Evolutionary conservation across 2,113 vertebrate species (phyloP).

Genomic region (Semicossyphus pulcher): DNA sequence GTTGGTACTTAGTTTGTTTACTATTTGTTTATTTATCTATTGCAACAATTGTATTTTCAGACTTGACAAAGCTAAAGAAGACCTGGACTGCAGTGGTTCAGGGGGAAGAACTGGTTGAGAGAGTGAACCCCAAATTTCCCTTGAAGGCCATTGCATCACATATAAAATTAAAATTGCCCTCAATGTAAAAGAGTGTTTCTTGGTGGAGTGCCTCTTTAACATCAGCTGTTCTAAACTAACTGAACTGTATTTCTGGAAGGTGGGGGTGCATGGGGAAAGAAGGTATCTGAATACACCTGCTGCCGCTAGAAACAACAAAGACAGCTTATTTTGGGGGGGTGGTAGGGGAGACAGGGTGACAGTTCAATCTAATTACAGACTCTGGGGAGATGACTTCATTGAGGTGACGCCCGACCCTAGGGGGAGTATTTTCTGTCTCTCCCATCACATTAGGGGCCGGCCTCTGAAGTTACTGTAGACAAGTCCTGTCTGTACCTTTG

Average conservation of each 20-base stretch:
- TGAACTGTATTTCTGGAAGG: slow-evolving; percentile 26
- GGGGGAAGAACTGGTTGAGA: no score
- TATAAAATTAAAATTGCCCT: no score
- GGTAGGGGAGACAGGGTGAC: slow-evolving; percentile 15
- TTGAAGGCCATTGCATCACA: background rate
- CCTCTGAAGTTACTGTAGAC: slow-evolving; percentile 36
- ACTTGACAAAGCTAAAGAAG: background rate
- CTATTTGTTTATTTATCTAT: no score
- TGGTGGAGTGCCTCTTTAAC: slow-evolving; percentile 3
- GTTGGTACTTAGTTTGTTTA: no score
- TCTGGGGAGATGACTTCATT: slow-evolving; percentile 72
- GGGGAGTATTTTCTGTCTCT: slow-evolving; percentile 50
- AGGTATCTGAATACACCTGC: slow-evolving; percentile 57
- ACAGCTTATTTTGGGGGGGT: slow-evolving; percentile 25
- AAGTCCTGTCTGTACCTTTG: slow-evolving; percentile 23
- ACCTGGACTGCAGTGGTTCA: no score
- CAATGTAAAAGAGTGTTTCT: background rate
- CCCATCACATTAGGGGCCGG: slow-evolving; percentile 22
- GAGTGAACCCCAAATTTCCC: no score
- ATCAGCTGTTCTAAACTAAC: slow-evolving; percentile 18
- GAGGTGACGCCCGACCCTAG: slow-evolving; percentile 55
- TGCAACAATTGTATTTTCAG: background rate
- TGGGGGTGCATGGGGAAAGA: background rate
- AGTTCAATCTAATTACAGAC: slow-evolving; percentile 78
- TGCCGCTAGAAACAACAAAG: slow-evolving; percentile 67